These are phyloP conservation scores for Hydrotaea diabolus DNA, from an alignment of 2,888 invertebrate species.

Conservation along the genomic window DNA sequence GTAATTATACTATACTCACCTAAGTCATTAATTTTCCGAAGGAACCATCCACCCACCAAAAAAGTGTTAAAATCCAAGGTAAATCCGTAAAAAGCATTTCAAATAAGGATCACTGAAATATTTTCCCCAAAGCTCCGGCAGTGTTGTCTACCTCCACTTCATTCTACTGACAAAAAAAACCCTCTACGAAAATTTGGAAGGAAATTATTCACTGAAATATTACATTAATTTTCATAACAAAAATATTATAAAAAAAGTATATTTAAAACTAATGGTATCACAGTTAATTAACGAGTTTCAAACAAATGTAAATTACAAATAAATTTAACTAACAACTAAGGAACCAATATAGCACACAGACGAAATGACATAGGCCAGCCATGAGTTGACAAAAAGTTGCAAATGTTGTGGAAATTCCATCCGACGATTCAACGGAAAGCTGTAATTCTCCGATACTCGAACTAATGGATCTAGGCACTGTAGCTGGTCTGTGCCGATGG, in stretches of 20 bases:
- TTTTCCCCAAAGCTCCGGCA: too few relatives aligned
- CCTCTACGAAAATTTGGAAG: too few relatives aligned
- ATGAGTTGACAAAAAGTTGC: conserved; percentile 15
- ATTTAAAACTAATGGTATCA: not conserved
- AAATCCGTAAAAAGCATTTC: too few relatives aligned
- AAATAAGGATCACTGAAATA: too few relatives aligned
- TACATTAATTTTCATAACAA: too few relatives aligned
- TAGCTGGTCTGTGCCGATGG: not conserved
- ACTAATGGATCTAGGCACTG: not conserved
- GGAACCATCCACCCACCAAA: too few relatives aligned
- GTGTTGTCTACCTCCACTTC: too few relatives aligned
- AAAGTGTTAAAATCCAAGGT: too few relatives aligned
- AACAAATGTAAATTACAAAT: not conserved
- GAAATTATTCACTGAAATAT: too few relatives aligned
- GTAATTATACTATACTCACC: too few relatives aligned
- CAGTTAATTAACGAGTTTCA: not conserved
- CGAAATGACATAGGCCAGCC: not conserved
- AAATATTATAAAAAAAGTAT: not conserved
- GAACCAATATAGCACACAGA: not conserved
- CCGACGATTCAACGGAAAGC: not conserved
- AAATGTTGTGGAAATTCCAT: not conserved
- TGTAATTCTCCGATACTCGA: not conserved
- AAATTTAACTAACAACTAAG: not conserved
- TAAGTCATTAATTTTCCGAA: too few relatives aligned
- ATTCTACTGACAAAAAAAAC: too few relatives aligned